These are phyloP conservation scores for Psococerastis gibbosa DNA, from an alignment of 2,888 invertebrate species.

Conservation along the genomic window DNA sequence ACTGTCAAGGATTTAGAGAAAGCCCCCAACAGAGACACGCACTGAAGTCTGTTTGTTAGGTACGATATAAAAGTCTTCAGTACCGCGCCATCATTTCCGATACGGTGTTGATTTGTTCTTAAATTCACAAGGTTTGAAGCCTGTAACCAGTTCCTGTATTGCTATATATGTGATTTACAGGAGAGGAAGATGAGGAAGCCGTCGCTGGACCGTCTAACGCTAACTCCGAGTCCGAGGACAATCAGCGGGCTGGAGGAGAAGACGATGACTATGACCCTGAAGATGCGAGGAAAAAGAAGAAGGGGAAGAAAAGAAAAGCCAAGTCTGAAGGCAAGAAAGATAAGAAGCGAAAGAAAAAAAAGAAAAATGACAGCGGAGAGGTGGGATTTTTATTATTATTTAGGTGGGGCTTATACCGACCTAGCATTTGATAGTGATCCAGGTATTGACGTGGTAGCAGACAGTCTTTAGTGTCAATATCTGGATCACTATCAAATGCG, in stretches of 20 bases:
- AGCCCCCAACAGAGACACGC: too few species aligned
- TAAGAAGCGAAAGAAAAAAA: conserved; percentile 86
- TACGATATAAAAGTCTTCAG: too few species aligned
- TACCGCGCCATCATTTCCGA: too few species aligned
- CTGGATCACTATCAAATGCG: too few species aligned
- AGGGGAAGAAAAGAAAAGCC: conserved; percentile 85
- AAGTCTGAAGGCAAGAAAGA: conserved; percentile 80
- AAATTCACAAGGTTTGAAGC: too few species aligned
- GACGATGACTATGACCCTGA: conserved; percentile 77
- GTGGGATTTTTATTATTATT: conserved; percentile 25
- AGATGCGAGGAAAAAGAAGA: conserved; percentile 61
- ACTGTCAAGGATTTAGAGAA: too few species aligned
- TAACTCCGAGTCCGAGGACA: conserved; percentile 17
- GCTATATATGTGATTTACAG: conserved; percentile 26
- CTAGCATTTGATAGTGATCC: too few species aligned
- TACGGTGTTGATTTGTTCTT: too few species aligned
- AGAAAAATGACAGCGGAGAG: conserved; percentile 80
- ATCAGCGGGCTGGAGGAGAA: conserved; percentile 30
- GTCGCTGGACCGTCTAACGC: conserved; percentile 25
- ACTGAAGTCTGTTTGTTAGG: too few species aligned
- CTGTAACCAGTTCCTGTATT: too few species aligned
- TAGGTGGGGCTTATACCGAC: conserved; percentile 9
- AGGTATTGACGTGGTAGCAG: too few species aligned
- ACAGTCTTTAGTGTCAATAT: too few species aligned
- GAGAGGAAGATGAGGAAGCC: conserved; percentile 50